Percentiles rank a stretch among this genome's conserved stretches.
phyloP scores from a whole-genome alignment of 2,113 vertebrate species.

The Equus przewalskii region DNA sequence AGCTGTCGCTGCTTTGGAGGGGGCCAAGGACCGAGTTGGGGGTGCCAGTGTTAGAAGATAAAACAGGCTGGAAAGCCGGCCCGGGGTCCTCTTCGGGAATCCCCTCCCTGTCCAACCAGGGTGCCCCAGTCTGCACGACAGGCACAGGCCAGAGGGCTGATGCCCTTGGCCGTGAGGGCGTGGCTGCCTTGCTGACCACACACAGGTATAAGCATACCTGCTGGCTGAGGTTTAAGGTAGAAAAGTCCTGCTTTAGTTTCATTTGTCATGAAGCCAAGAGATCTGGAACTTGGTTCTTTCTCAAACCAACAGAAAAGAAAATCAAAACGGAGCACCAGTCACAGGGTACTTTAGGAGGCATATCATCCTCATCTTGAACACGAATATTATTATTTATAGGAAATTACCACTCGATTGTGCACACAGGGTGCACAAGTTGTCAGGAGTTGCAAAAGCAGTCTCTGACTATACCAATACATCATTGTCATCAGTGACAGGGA shows the following conservation, averaged over 20 bases:
- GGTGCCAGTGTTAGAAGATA: not conserved
- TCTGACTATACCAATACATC: not conserved
- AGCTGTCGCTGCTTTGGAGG: too few species aligned
- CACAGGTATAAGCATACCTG: rapidly evolving
- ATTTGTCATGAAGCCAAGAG: not conserved
- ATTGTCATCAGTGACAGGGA: not conserved
- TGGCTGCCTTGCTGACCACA: not conserved
- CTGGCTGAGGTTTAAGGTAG: not conserved
- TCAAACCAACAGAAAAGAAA: not conserved
- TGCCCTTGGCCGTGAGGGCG: rapidly evolving
- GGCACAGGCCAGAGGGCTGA: not conserved
- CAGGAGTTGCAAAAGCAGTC: not conserved
- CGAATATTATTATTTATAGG: not conserved
- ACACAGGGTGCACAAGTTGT: not conserved
- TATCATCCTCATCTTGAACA: not conserved
- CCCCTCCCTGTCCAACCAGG: not conserved
- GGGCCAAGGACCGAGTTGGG: not conserved
- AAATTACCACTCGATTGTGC: rapidly evolving
- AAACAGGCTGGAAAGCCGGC: not conserved
- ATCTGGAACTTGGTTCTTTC: not conserved
- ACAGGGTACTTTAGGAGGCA: not conserved
- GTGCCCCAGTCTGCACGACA: rapidly evolving
- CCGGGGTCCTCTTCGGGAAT: too few species aligned
- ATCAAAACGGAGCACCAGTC: not conserved
- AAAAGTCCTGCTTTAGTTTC: not conserved